Evolutionary conservation across 1,140 invertebrate species (phyloP), one percentile per base, ranked within the genome.

Genomic region (Aphis gossypii): DNA sequence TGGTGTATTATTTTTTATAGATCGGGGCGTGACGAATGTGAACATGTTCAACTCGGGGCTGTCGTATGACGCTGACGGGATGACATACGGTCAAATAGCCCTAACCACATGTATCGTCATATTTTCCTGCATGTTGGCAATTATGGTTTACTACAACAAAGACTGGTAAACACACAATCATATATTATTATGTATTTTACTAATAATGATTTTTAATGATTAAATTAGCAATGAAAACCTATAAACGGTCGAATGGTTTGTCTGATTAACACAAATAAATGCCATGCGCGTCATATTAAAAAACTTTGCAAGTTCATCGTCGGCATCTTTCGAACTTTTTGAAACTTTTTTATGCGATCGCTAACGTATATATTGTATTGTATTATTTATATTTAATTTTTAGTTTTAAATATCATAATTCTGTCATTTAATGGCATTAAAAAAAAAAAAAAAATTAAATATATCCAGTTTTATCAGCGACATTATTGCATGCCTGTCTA

Each of bases 11-110:
- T 68, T 68, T 68, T 68, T 68, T 14, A 14, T 6, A 68, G 60
- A 68, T 14, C 60, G 11, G 35, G 76, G 91, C 51, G 51, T 93
- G 30, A 83, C 76, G 4, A 21, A 93, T 14, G 91, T 93, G 4
- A 35, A 93, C 18, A 86, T 93, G 48, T 84, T 83, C 21, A 44
- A 44, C 35, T 93, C 91, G 1, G 91, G 91, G 0, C 48, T 84
- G 18, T 54, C 91, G 21, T 93, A 84, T 35, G 48, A 93, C 76
- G 76, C 84, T 18, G 91, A 93, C 35, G 91, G 91, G 0, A 83
- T 93, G 91, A 93, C 91, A 23, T 93, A 83, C 82, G 91, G 91
- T 20, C 68, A 93, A 84, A 93, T 54, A 14, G 76, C 82, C 41
- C 91, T 93, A 0, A 14, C 38, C 30, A 93, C 91, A 0, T 93